A percentile compares a stretch with the other conserved stretches of the same genome.
These are phyloP conservation scores for Melanotaenia maccullochi DNA, from an alignment of 2,797 vertebrate species.

Conservation along the genomic window DNA sequence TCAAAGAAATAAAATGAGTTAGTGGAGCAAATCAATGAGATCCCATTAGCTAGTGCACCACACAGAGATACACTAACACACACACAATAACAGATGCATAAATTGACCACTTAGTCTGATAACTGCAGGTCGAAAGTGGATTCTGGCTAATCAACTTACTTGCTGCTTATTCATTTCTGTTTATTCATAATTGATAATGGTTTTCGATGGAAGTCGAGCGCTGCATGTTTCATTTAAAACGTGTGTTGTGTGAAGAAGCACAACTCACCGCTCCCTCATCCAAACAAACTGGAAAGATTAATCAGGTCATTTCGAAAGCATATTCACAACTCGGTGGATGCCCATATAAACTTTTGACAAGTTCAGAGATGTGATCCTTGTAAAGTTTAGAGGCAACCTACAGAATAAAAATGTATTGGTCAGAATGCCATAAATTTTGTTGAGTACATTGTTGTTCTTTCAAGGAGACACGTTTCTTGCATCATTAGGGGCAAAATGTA, in stretches of 20 bases:
- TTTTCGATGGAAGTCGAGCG: background rate
- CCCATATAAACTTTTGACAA: background rate
- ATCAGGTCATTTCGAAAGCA: background rate
- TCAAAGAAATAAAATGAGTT: constrained; percentile 62
- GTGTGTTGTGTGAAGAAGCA: constrained; percentile 3
- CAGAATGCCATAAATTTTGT: background rate
- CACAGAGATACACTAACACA: constrained; percentile 21
- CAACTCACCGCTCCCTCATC: constrained; percentile 3
- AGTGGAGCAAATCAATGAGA: constrained; percentile 74
- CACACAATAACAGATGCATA: constrained; percentile 27
- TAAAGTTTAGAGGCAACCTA: background rate
- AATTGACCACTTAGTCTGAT: constrained; percentile 63
- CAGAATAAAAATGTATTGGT: background rate
- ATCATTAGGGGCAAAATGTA: background rate
- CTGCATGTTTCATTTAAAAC: background rate
- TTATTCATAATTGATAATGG: constrained; percentile 2
- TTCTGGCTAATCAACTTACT: constrained; percentile 18
- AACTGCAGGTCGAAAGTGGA: constrained; percentile 46
- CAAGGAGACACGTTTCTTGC: background rate
- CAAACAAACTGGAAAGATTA: background rate
- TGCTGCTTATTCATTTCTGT: constrained; percentile 21
- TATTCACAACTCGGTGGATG: background rate
- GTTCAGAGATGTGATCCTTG: background rate
- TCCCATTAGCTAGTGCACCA: constrained; percentile 58
- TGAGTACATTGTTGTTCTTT: background rate